Evolutionary conservation across 2,113 vertebrate species (phyloP), one percentile per base, ranked within the genome.

Genomic region (Macrotis lagotis): DNA sequence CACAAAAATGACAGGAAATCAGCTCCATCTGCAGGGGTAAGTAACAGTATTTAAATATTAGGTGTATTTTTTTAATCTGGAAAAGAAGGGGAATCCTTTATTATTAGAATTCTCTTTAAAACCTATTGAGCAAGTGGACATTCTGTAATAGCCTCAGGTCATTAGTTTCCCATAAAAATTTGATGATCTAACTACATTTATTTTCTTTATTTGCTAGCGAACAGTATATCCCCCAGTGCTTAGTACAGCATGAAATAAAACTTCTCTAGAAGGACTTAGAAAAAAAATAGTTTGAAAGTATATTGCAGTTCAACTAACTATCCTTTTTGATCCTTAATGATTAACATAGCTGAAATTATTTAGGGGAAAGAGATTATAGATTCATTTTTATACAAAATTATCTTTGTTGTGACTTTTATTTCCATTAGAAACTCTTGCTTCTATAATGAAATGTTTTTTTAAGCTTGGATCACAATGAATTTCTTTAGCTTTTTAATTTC

Each of bases 21-120:
- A 1, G 92, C 66, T 52, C 48, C 26, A 3, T 93, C 94, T 96
- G 59, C 95, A 93, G 95, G 97, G 94, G 97, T 98, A 94, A 98
- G 97, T 97, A 47, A 94, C 31, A 51, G 11, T 88, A 93, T 49
- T 88, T 48, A 95, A 93, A 92, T 94, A 96, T 26, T 93, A 28
- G 31, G 12, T n/a, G 91, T 66, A 14, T 31, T 31, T 66, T 31
- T 66, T 66, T 66, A 31, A 50, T 89, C 74, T 90, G 74, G 6
- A 53, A 90, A 93, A 91, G 14, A 66, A 59, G n/a, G n/a, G n/a
- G n/a, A n/a, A n/a, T n/a, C n/a, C 3, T 48, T 92, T 50, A 47
- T 92, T 66, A 74, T 12, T 83, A 92, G 31, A 88, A 51, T 48
- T 16, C 12, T 92, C 7, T 94, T 92, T 91, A 88, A 48, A 50